phyloP scores from a whole-genome alignment of 2,888 invertebrate species.

The Drosophila stalkeri region DNA sequence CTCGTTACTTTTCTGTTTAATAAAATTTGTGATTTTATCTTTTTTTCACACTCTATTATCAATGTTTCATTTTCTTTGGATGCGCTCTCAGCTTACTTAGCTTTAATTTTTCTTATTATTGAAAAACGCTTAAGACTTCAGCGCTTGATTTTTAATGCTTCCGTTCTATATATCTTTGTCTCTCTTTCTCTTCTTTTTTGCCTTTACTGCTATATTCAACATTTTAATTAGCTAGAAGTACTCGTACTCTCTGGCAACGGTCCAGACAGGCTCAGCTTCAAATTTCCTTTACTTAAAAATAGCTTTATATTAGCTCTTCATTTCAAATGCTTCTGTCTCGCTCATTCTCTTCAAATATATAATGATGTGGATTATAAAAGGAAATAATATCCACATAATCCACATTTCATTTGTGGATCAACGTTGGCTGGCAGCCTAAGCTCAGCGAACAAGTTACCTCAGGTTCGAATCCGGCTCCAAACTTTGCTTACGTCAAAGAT shows the following conservation, averaged over 20 bases:
- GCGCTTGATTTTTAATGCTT: not conserved
- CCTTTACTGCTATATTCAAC: not conserved
- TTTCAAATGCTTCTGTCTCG: not conserved
- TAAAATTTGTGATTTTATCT: not conserved
- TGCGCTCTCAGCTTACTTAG: not conserved
- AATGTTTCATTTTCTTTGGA: not conserved
- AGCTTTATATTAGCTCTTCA: not conserved
- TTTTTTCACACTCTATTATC: not conserved
- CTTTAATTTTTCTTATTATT: not conserved
- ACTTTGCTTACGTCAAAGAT: not conserved
- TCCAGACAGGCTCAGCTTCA: not conserved
- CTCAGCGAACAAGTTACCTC: not conserved
- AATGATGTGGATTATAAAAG: not conserved
- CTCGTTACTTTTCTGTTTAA: not conserved
- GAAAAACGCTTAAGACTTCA: not conserved
- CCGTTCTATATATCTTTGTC: not conserved
- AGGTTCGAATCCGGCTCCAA: constrained; percentile 1
- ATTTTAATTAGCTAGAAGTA: not conserved
- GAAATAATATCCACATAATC: not conserved
- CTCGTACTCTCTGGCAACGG: not conserved
- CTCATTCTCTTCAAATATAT: not conserved
- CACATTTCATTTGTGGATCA: too few species aligned
- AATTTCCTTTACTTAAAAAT: not conserved
- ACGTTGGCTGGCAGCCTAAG: not conserved
- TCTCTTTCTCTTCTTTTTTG: not conserved